Evolutionary conservation across 1,140 invertebrate species (phyloP).

Genomic region (Bombyx mandarina): DNA sequence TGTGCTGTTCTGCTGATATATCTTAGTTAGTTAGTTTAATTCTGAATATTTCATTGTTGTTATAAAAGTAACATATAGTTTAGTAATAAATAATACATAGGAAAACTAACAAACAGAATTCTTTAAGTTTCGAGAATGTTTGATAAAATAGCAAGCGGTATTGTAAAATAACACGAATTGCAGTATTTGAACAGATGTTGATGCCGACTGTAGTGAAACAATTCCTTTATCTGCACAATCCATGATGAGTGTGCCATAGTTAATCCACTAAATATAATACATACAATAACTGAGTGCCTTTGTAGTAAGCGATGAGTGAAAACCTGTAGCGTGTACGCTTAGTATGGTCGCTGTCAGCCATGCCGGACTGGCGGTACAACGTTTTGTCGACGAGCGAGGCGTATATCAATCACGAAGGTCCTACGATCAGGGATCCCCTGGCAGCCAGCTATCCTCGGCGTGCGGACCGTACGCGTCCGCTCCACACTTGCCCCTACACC

Average conservation of each 20-base stretch:
- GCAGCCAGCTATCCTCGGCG: slow-evolving; percentile 58
- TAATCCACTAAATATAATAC: background rate
- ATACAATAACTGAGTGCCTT: slow-evolving; percentile 1
- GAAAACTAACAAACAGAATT: too few species aligned
- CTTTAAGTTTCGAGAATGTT: too few species aligned
- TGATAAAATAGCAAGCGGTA: too few species aligned
- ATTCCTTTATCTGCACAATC: slow-evolving; percentile 21
- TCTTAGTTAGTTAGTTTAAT: too few species aligned
- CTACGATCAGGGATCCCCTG: slow-evolving; percentile 42
- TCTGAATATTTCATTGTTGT: too few species aligned
- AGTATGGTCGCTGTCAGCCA: slow-evolving; percentile 56
- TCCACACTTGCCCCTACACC: slow-evolving; percentile 60
- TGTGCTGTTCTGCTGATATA: too few species aligned
- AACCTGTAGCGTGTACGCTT: slow-evolving; percentile 9
- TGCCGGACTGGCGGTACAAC: slow-evolving; percentile 71
- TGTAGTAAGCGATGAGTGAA: background rate
- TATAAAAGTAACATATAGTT: too few species aligned
- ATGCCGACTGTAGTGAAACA: slow-evolving; percentile 36
- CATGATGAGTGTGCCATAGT: slow-evolving; percentile 30
- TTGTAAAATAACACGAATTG: background rate
- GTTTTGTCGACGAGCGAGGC: slow-evolving; percentile 68
- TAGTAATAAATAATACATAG: too few species aligned
- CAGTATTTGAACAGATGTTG: slow-evolving; percentile 37
- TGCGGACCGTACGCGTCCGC: slow-evolving; percentile 46
- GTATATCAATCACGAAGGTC: slow-evolving; percentile 48